These are phyloP conservation scores for Melospiza melodia DNA, from an alignment of 2,113 vertebrate genomes.

Conservation along the genomic window DNA sequence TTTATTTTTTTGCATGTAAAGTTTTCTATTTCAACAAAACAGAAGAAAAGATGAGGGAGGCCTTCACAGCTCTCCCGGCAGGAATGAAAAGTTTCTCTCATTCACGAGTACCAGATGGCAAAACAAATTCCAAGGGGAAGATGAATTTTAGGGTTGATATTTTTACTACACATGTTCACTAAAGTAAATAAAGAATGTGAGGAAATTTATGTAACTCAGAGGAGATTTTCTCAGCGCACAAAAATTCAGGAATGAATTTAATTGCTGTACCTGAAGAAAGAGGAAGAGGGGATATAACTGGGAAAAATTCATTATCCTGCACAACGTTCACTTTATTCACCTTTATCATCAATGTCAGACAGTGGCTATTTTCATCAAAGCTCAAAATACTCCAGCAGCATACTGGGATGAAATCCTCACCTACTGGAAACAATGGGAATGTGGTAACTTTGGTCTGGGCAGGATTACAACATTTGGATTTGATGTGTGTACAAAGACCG, in stretches of 20 bases:
- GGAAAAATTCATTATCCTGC: neutral
- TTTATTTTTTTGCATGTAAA: neutral
- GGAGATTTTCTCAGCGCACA: neutral
- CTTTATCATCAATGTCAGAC: neutral
- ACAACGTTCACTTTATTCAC: neutral
- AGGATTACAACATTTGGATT: neutral
- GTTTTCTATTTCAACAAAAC: neutral
- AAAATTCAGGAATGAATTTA: neutral
- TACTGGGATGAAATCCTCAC: neutral
- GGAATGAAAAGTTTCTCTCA: slow-evolving; percentile 10
- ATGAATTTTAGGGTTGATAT: slow-evolving; percentile 40
- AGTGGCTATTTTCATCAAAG: neutral
- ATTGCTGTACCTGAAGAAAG: neutral
- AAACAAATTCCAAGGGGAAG: slow-evolving; percentile 45
- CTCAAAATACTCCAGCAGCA: neutral
- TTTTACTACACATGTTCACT: slow-evolving; percentile 23
- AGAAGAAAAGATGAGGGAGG: neutral
- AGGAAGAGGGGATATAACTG: neutral
- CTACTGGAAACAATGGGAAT: neutral
- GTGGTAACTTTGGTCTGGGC: neutral
- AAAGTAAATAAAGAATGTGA: slow-evolving; percentile 36
- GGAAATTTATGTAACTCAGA: slow-evolving; percentile 14
- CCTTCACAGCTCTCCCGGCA: neutral
- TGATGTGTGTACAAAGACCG: neutral
- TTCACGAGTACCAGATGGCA: slow-evolving; percentile 49